These are phyloP conservation scores for Campoplex nolae DNA, from an alignment of 2,888 invertebrate genomes.

Conservation along the genomic window DNA sequence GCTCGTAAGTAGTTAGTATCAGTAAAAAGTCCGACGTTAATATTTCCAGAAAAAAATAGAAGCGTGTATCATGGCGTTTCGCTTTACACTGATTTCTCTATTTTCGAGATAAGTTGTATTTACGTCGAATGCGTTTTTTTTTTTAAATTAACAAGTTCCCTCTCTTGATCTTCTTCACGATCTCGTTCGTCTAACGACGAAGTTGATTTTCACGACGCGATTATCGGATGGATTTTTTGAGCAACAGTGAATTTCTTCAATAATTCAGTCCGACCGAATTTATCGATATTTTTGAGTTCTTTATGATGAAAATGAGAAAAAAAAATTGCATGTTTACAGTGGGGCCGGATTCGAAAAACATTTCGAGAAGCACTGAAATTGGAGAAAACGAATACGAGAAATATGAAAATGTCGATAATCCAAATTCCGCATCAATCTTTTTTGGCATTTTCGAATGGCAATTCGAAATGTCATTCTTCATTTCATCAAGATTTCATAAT, in stretches of 20 bases:
- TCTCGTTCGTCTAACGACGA: not conserved
- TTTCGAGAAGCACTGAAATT: not conserved
- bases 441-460: too few relatives aligned
- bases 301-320: not conserved
- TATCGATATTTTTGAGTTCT: not conserved
- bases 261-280: not conserved
- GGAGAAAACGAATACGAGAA: not conserved
- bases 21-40: not conserved
- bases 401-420: not conserved
- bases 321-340: not conserved
- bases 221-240: not conserved
- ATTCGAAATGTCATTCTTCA: not conserved
- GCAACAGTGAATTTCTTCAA: not conserved
- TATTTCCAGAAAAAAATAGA: not conserved
- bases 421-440: not conserved
- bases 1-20: conserved; percentile 11
- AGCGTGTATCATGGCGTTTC: conserved; percentile 28
- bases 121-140: conserved; percentile 32
- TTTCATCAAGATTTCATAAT: not conserved
- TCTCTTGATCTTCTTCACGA: conserved; percentile 2
- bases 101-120: conserved; percentile 43
- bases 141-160: conserved; percentile 57
- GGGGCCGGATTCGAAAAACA: not conserved
- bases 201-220: not conserved
- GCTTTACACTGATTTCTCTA: conserved; percentile 38